Conservation (phyloP, 2,113 vertebrate genomes). For the Solenodon paradoxus region DNA sequence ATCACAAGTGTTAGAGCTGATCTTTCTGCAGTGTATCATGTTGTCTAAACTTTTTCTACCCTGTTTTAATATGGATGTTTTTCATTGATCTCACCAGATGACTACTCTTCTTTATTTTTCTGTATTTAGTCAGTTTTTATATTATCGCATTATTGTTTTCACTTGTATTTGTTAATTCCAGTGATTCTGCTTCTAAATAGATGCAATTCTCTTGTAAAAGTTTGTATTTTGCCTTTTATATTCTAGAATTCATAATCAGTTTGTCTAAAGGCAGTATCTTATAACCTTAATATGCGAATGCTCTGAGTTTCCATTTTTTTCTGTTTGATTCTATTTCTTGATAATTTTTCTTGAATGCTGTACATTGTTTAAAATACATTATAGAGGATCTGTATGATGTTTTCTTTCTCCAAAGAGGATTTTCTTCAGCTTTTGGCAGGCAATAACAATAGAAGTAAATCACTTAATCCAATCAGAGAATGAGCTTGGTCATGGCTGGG, state of each 20-base stretch:
- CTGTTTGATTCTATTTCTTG: background rate
- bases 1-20: background rate
- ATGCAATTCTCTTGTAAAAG: background rate
- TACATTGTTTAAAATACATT: background rate
- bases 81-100: background rate
- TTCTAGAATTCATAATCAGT: background rate
- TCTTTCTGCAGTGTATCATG: background rate
- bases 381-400: too few relatives aligned
- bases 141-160: background rate
- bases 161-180: background rate
- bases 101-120: background rate
- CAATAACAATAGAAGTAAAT: background rate
- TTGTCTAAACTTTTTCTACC: background rate
- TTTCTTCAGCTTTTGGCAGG: background rate
- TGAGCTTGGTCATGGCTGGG: background rate
- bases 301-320: background rate
- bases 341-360: background rate
- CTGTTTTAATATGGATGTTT: background rate
- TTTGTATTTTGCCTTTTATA: constrained; percentile 14
- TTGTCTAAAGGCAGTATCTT: background rate
- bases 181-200: background rate
- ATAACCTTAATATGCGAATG: background rate
- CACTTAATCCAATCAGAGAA: constrained; percentile 1
- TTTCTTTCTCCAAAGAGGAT: too few relatives aligned
- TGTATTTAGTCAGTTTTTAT: background rate